These are phyloP conservation scores for Trachemys scripta DNA, from an alignment of 2,113 vertebrate species.

Conservation along the genomic window DNA sequence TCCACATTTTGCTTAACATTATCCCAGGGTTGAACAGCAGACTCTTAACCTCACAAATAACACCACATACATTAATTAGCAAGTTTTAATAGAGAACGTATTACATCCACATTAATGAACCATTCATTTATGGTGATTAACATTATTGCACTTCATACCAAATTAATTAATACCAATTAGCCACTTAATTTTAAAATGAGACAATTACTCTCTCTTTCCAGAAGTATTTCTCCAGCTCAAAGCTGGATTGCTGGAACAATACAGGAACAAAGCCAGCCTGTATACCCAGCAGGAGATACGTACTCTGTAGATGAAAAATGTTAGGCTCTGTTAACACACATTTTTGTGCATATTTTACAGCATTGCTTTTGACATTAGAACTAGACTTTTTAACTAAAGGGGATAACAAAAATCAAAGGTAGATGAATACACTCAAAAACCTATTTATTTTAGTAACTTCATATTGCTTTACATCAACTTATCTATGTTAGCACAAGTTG, in stretches of 20 bases:
- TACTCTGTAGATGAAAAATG: neutral
- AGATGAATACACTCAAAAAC: neutral
- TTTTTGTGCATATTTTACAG: constrained; percentile 11
- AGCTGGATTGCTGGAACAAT: neutral
- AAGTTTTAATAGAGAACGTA: neutral
- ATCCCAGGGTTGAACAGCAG: neutral
- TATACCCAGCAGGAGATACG: neutral
- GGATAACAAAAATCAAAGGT: neutral
- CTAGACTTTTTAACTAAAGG: neutral
- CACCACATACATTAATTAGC: neutral
- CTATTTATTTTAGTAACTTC: neutral
- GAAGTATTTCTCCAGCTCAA: constrained; percentile 36
- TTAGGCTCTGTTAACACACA: neutral
- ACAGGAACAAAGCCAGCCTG: neutral
- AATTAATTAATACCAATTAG: constrained; percentile 61
- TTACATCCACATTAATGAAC: neutral
- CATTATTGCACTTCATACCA: neutral
- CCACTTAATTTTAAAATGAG: constrained; percentile 53
- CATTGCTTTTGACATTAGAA: neutral
- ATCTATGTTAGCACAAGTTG: neutral
- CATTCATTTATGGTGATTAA: neutral
- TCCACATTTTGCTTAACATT: neutral
- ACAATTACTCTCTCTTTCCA: constrained; percentile 35
- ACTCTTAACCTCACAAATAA: neutral
- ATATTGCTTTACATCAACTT: neutral